phyloP scores from a whole-genome alignment of 92 coral and sea anemone genomes.

The Meandrina meandrites region DNA sequence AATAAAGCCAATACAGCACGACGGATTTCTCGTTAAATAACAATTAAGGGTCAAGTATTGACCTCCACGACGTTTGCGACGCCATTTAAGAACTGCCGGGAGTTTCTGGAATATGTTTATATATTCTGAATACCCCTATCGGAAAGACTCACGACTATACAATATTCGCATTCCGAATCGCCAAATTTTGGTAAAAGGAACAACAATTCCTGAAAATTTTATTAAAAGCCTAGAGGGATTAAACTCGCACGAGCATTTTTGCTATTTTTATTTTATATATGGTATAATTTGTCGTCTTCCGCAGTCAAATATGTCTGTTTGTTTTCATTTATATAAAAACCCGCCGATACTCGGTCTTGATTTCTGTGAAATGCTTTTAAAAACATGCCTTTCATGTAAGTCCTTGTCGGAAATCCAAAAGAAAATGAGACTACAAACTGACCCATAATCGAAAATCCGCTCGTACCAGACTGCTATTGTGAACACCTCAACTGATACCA shows the following conservation, averaged over 20 bases:
- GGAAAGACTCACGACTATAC: background rate
- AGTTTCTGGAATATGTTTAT: background rate
- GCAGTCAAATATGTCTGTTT: background rate
- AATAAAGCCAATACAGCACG: background rate
- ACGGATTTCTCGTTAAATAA: background rate
- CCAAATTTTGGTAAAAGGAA: background rate
- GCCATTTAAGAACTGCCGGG: background rate
- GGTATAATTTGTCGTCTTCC: too few relatives aligned
- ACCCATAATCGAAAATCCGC: too few relatives aligned
- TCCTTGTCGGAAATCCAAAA: too few relatives aligned
- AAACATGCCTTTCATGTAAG: too few relatives aligned
- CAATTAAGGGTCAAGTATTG: background rate
- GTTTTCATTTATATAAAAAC: background rate
- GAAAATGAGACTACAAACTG: too few relatives aligned
- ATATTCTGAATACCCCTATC: background rate
- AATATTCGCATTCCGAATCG: background rate
- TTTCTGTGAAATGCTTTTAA: too few relatives aligned
- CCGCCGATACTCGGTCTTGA: too few relatives aligned
- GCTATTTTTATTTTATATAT: background rate
- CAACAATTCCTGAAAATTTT: background rate
- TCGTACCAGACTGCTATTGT: too few relatives aligned
- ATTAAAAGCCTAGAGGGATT: background rate
- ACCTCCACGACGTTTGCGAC: background rate
- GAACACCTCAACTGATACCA: too few relatives aligned
- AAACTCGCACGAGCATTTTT: background rate